Evolutionary conservation across 2,797 vertebrate species (phyloP), one percentile per base, ranked within the genome.

Genomic region (Graptemys geographica): DNA sequence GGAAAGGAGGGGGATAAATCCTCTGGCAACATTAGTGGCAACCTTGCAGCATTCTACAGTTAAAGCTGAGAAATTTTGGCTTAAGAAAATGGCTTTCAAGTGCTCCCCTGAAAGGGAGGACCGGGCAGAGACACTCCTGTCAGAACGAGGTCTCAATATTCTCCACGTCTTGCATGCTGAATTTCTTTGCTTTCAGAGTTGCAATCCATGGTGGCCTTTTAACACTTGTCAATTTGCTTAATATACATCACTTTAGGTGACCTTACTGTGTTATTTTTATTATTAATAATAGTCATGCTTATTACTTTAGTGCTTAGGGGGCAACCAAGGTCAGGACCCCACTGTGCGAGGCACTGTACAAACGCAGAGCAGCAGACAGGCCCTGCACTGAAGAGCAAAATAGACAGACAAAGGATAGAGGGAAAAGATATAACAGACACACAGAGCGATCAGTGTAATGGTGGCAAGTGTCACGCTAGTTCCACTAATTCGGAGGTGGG

Each of bases 31-130:
- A 55, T 37, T 47, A 87, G 8, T 87, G 52, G 41, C 86, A 96
- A 76, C 7, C 27, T 87, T 89, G 49, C 13, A 78, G 51, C 41
- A 89, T n/a, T 92, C 47, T 81, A 47, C 27, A 56, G 49, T 79
- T 44, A 84, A 92, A 89, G 44, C 19, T 84, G 69, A 91, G 57
- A 86, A 89, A 87, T 78, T 90, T 82, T 84, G n/a, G 57, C 57
- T 83, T 74, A 57, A 85, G 12, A 21, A 80, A 93, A 87, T 69
- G 76, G 59, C 49, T 94, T 86, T 53, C 80, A 16, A 88, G 41
- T 8, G 47, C 37, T 11, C n/a, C 11, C 23, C 37, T 41, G 37
- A 41, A 72, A 41, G 69, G 18, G n/a, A 41, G 69, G 69, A 28
- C 19, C 49, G 21, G 53, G n/a, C 27, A 28, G 28, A 33, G 59